These are phyloP conservation scores for Dryomyza anilis DNA, from an alignment of 2,888 invertebrate genomes.

Conservation along the genomic window DNA sequence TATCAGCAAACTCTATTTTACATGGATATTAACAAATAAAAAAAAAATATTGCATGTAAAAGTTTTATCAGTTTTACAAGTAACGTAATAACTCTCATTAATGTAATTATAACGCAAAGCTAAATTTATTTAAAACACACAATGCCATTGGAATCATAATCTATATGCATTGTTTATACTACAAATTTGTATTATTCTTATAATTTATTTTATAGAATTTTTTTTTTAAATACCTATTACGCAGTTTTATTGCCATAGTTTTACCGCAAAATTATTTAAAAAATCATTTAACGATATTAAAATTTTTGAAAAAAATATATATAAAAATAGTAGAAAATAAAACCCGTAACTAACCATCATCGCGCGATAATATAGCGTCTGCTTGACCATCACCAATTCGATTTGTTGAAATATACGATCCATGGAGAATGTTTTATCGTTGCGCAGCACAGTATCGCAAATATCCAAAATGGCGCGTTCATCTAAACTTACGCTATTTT, in stretches of 20 bases:
- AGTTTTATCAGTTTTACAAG: background rate
- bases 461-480: constrained; percentile 69
- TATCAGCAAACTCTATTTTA: no score
- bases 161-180: no score
- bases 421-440: constrained; percentile 64
- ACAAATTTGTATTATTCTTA: no score
- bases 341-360: constrained; percentile 66
- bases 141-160: no score
- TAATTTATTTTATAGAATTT: no score
- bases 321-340: constrained; percentile 4
- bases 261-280: no score
- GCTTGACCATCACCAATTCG: constrained; percentile 67
- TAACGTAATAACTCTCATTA: background rate
- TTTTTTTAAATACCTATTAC: no score
- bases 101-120: background rate
- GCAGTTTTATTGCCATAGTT: no score
- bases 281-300: no score
- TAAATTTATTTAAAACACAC: background rate
- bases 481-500: constrained; percentile 58
- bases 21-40: no score
- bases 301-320: no score
- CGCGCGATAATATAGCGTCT: constrained; percentile 70
- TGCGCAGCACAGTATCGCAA: constrained; percentile 69
- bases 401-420: constrained; percentile 67
- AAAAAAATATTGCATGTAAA: background rate